Evolutionary conservation across 2,113 vertebrate genomes (phyloP).

Genomic region (Chaetodon auriga): DNA sequence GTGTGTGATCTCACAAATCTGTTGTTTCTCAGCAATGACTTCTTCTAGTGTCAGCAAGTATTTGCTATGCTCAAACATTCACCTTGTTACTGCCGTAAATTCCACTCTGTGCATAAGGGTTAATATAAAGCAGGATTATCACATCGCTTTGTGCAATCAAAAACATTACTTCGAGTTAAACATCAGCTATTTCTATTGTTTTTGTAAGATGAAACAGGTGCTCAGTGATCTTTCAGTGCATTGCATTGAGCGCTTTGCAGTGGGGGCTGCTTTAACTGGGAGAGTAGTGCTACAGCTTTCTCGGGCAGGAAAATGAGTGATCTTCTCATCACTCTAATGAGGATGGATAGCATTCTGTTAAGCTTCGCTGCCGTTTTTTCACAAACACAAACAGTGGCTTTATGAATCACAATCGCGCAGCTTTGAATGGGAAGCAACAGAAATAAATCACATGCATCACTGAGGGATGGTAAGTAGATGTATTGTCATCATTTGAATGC

Average conservation of each 20-base stretch:
- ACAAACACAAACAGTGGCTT: slow-evolving; percentile 58
- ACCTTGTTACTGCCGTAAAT: neutral
- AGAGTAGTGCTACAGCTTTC: slow-evolving; percentile 23
- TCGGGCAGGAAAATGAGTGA: slow-evolving; percentile 48
- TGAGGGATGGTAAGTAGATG: slow-evolving; percentile 52
- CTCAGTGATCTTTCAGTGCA: slow-evolving; percentile 6
- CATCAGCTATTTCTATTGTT: slow-evolving; percentile 9
- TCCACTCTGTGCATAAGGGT: neutral
- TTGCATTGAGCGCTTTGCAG: neutral
- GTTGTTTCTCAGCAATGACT: neutral
- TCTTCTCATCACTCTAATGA: slow-evolving; percentile 67
- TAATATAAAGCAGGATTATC: neutral
- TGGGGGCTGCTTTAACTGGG: slow-evolving; percentile 25
- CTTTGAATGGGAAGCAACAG: slow-evolving; percentile 53
- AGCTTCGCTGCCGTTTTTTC: slow-evolving; percentile 27
- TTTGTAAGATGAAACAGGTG: slow-evolving; percentile 13
- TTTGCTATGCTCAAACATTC: neutral
- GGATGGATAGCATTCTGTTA: slow-evolving; percentile 66
- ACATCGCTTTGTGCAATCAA: slow-evolving; percentile 1
- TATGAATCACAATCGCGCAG: slow-evolving; percentile 47
- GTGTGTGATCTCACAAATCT: neutral
- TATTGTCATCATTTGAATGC: slow-evolving; percentile 64
- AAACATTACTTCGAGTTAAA: slow-evolving; percentile 8
- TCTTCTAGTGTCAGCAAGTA: neutral
- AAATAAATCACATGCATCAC: slow-evolving; percentile 64